These are phyloP conservation scores for Clarias platycephalus DNA, from an alignment of 2,797 vertebrate genomes.

Conservation along the genomic window DNA sequence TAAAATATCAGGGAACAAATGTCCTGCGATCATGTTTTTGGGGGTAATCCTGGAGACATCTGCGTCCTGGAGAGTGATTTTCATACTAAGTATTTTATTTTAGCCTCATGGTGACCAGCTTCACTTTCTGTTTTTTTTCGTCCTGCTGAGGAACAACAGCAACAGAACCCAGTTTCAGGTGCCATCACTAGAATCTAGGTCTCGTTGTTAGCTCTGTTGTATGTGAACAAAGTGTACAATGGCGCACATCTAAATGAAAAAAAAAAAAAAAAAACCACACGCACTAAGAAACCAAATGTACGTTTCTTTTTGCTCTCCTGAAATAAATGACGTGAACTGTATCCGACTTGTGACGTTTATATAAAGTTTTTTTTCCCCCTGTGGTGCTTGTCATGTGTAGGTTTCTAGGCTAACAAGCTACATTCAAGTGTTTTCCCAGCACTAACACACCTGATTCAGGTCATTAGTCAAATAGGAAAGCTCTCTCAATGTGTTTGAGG, in stretches of 20 bases:
- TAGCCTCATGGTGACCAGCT: not conserved
- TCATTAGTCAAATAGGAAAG: constrained; percentile 24
- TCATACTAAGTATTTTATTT: not conserved
- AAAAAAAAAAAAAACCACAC: not conserved
- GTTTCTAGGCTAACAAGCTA: not conserved
- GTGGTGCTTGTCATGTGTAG: not conserved
- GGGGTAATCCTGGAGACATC: not conserved
- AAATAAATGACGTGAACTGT: not conserved
- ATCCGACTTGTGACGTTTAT: not conserved
- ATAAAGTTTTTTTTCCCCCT: not conserved
- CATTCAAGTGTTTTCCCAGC: constrained; percentile 20
- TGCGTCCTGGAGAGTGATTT: not conserved
- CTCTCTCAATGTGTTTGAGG: not conserved
- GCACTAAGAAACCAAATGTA: not conserved
- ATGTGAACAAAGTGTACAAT: not conserved
- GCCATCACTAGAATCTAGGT: not conserved
- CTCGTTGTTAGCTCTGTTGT: not conserved
- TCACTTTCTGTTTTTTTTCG: not conserved
- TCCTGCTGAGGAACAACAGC: not conserved
- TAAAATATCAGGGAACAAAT: not conserved
- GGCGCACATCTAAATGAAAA: not conserved
- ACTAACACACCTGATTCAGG: not conserved
- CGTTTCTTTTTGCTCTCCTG: not conserved
- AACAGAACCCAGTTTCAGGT: not conserved
- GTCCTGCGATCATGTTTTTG: not conserved